A percentile compares a stretch with the other conserved stretches of the same genome.
Evolutionary conservation across 2,888 invertebrate species (phyloP).

Genomic region (Megastigmus dorsalis): DNA sequence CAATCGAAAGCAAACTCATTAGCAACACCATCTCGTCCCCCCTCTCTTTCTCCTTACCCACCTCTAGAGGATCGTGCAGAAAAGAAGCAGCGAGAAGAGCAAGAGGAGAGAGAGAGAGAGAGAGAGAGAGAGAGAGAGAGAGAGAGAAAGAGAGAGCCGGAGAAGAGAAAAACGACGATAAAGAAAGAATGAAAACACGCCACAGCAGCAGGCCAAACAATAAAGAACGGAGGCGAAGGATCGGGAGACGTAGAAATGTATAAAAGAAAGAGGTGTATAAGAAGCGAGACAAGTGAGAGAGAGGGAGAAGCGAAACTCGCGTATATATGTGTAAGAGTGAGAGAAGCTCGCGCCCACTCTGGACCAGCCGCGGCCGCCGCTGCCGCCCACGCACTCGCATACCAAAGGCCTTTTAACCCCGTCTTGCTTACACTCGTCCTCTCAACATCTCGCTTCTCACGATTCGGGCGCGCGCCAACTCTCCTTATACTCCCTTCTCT

Average conservation of each 20-base stretch:
- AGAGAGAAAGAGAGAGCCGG: too few relatives aligned
- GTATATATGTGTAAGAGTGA: conserved; percentile 1
- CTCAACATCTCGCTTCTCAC: conserved; percentile 50
- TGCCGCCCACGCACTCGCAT: conserved; percentile 65
- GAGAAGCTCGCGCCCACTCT: conserved; percentile 60
- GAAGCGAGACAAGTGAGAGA: not conserved
- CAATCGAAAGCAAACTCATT: not conserved
- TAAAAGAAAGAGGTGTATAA: conserved; percentile 28
- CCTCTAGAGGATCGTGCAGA: too few relatives aligned
- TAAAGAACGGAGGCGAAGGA: conserved; percentile 27
- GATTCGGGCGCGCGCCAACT: conserved; percentile 53
- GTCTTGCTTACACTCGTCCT: conserved; percentile 20
- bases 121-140: too few relatives aligned
- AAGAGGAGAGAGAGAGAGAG: too few relatives aligned
- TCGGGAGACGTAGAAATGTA: conserved; percentile 7
- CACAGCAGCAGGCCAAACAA: not conserved
- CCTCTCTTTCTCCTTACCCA: too few relatives aligned
- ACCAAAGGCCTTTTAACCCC: conserved; percentile 65
- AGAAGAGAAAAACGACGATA: conserved; percentile 10
- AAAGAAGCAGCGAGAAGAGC: too few relatives aligned
- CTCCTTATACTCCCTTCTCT: not conserved
- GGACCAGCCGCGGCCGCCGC: conserved; percentile 61
- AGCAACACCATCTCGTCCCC: too few relatives aligned
- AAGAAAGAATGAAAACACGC: conserved; percentile 12
- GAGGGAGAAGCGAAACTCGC: not conserved